Conservation (phyloP, 1,140 invertebrate species). For the Theocolax elegans region DNA sequence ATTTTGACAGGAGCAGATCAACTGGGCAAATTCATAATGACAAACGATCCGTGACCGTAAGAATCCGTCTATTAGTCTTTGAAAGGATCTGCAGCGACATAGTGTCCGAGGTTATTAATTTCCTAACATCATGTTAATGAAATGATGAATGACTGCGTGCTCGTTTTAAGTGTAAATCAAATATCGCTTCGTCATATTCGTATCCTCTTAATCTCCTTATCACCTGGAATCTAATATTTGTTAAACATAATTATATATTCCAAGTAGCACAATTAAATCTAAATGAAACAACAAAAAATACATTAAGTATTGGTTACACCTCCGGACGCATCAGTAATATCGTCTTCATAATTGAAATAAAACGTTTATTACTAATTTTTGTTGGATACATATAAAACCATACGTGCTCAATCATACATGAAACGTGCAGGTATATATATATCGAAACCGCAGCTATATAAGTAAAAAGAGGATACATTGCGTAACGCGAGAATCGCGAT, state of each 20-base stretch:
- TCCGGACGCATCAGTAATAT: too few relatives aligned
- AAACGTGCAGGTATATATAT: too few relatives aligned
- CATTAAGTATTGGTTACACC: too few relatives aligned
- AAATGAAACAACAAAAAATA: too few relatives aligned
- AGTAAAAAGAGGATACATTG: too few relatives aligned
- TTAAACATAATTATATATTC: neutral
- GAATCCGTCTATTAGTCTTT: slow-evolving; percentile 49
- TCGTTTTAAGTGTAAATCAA: neutral
- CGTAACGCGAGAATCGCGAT: too few relatives aligned
- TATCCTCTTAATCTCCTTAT: neutral
- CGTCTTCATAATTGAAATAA: too few relatives aligned
- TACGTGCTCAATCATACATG: too few relatives aligned
- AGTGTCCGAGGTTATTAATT: slow-evolving; percentile 49
- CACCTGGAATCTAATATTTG: neutral
- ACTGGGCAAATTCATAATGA: slow-evolving; percentile 44
- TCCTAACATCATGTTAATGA: slow-evolving; percentile 53
- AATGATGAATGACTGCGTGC: slow-evolving; percentile 50
- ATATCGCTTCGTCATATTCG: neutral
- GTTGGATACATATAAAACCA: too few relatives aligned
- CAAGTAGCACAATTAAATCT: too few relatives aligned
- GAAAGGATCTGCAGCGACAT: slow-evolving; percentile 44
- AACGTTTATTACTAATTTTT: too few relatives aligned
- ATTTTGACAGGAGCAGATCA: slow-evolving; percentile 45
- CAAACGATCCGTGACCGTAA: slow-evolving; percentile 38
- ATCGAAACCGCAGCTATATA: too few relatives aligned